Percentiles rank a stretch among this genome's conserved stretches.
Evolutionary conservation across 2,113 vertebrate genomes (phyloP).

Genomic region (Naja naja): DNA sequence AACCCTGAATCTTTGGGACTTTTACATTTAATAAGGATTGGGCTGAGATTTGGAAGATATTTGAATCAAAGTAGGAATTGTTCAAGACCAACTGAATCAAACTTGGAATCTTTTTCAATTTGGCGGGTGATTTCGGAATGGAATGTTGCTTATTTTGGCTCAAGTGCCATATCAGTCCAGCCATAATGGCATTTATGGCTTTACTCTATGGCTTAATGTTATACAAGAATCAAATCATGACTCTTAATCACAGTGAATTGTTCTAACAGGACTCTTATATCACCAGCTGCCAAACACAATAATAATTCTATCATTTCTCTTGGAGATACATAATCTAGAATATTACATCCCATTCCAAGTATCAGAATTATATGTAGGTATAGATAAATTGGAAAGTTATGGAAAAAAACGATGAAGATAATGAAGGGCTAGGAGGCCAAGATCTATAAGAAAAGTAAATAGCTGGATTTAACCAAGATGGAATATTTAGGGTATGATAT

Average conservation of each 20-base stretch:
- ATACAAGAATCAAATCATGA: neutral
- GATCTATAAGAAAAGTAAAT: neutral
- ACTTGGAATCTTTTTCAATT: neutral
- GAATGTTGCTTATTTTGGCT: neutral
- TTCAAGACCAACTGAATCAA: neutral
- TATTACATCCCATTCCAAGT: neutral
- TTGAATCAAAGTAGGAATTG: neutral
- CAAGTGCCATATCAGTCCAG: neutral
- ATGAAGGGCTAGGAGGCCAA: neutral
- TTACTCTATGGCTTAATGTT: neutral
- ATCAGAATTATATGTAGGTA: neutral
- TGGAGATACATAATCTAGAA: neutral
- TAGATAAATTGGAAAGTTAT: neutral
- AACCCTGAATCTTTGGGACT: neutral
- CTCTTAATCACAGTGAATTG: neutral
- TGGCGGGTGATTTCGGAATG: neutral
- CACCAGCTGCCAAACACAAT: neutral
- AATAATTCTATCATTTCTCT: neutral
- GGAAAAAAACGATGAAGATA: neutral
- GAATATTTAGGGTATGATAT: neutral
- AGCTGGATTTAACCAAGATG: neutral
- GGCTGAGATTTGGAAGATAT: neutral
- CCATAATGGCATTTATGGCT: neutral
- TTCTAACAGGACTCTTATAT: neutral
- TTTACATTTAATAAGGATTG: neutral